phyloP scores from a whole-genome alignment of 1,140 invertebrate species.

The Micrasema minimum region DNA sequence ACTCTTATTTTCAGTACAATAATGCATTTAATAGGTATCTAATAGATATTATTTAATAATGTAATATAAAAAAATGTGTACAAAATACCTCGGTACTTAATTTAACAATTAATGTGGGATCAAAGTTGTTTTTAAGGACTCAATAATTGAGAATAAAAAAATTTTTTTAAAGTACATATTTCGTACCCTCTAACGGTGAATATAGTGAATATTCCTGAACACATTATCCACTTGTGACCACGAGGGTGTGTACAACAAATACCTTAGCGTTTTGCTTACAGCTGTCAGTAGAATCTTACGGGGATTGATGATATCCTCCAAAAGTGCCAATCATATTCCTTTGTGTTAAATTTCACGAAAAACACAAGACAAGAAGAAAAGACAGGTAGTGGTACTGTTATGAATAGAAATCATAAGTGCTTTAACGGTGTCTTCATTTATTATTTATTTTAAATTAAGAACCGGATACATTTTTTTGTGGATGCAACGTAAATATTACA shows the following conservation, averaged over 20 bases:
- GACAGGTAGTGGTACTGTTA: constrained; percentile 18
- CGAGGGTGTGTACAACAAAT: constrained; percentile 19
- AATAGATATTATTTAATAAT: too few species aligned
- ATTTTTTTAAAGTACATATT: too few species aligned
- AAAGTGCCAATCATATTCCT: constrained; percentile 51
- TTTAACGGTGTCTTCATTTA: background rate
- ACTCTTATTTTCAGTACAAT: too few species aligned
- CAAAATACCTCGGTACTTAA: too few species aligned
- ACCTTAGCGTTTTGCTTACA: constrained; percentile 29
- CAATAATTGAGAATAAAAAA: too few species aligned
- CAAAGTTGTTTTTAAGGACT: too few species aligned
- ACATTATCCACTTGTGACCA: background rate
- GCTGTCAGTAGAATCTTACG: constrained; percentile 39
- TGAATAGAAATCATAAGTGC: constrained; percentile 14
- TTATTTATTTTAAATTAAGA: background rate
- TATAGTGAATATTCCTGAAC: constrained; percentile 12
- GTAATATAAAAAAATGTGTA: too few species aligned
- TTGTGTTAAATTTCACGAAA: constrained; percentile 35
- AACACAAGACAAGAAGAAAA: background rate
- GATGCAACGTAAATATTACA: background rate
- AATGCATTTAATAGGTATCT: too few species aligned
- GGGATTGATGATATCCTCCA: constrained; percentile 45
- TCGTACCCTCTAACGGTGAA: constrained; percentile 16
- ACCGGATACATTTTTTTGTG: background rate
- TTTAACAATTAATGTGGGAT: too few species aligned